phyloP scores from a whole-genome alignment of 2,113 vertebrate genomes.

The Cottus gobio region DNA sequence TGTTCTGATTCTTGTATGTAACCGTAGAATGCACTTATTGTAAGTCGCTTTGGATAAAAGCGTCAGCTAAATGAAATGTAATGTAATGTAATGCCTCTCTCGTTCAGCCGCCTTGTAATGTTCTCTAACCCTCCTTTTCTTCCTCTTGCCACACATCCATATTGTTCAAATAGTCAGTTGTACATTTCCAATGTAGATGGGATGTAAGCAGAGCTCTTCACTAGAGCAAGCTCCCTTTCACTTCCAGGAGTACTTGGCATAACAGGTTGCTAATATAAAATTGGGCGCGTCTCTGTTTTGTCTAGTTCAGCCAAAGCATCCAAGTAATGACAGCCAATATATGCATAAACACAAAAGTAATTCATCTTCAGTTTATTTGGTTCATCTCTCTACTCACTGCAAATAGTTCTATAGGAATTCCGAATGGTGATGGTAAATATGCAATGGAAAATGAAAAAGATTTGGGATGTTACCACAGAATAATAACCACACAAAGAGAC shows the following conservation, averaged over 20 bases:
- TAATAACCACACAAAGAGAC: constrained; percentile 9
- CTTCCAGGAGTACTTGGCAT: not conserved
- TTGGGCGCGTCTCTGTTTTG: not conserved
- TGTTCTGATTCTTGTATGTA: too few relatives aligned
- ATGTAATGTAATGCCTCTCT: too few relatives aligned
- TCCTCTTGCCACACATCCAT: not conserved
- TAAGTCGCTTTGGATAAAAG: too few relatives aligned
- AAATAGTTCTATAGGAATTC: constrained; percentile 9
- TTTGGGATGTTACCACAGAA: not conserved
- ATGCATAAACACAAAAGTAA: not conserved
- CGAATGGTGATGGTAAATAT: constrained; percentile 6
- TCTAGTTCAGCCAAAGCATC: not conserved
- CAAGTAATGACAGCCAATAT: not conserved
- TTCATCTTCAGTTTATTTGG: not conserved
- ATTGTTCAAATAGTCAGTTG: not conserved
- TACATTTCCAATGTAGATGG: too few relatives aligned
- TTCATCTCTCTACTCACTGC: not conserved
- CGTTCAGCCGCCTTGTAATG: too few relatives aligned
- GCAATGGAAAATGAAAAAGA: not conserved
- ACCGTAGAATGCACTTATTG: too few relatives aligned
- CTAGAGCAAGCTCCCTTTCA: not conserved
- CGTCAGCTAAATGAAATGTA: too few relatives aligned
- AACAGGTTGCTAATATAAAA: not conserved
- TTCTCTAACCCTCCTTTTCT: too few relatives aligned
- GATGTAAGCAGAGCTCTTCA: not conserved